These are phyloP conservation scores for Tragelaphus strepsiceros DNA, from an alignment of 2,113 vertebrate genomes.

Conservation along the genomic window DNA sequence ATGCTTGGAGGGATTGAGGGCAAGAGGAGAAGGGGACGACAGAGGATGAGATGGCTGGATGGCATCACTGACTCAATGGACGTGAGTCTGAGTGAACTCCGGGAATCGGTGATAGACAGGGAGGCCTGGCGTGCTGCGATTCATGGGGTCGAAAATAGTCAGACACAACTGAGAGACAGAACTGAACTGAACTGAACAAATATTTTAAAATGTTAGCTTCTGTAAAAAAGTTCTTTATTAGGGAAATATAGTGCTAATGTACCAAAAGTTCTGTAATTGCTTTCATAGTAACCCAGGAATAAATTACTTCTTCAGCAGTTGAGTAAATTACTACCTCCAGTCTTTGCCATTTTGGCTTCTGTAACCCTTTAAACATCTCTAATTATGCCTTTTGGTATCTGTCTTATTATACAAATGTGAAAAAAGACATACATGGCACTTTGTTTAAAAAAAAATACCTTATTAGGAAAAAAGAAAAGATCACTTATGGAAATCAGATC, in stretches of 20 bases:
- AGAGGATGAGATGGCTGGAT: too few relatives aligned
- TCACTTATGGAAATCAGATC: too few relatives aligned
- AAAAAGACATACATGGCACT: neutral
- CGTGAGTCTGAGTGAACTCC: too few relatives aligned
- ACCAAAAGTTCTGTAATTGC: neutral
- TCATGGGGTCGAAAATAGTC: too few relatives aligned
- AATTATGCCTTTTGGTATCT: neutral
- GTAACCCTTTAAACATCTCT: neutral
- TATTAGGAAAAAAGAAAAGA: neutral
- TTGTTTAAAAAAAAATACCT: neutral
- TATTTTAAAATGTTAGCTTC: neutral
- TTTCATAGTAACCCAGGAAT: neutral
- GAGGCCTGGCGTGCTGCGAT: too few relatives aligned
- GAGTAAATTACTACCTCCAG: neutral
- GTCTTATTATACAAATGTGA: neutral
- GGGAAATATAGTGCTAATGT: neutral
- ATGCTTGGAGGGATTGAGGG: too few relatives aligned
- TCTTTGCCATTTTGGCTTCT: neutral
- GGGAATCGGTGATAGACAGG: too few relatives aligned
- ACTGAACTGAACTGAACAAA: neutral
- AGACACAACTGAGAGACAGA: too few relatives aligned
- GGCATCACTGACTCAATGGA: too few relatives aligned
- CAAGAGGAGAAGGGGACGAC: too few relatives aligned
- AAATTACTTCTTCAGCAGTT: neutral
- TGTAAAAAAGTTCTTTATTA: neutral